Conservation (phyloP, 2,113 vertebrate genomes). For the Myrmecobius fasciatus region DNA sequence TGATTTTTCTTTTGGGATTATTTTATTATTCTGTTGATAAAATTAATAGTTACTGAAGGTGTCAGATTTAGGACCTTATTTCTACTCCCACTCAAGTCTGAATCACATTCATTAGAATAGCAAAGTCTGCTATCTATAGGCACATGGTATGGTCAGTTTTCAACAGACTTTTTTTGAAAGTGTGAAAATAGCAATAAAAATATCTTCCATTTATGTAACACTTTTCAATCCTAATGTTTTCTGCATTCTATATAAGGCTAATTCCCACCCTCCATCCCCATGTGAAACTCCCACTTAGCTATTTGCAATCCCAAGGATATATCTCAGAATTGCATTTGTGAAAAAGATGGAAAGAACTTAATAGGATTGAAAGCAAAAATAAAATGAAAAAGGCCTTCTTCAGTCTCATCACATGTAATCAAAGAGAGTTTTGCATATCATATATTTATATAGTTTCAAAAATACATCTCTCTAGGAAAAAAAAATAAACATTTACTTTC, state of each 20-base stretch:
- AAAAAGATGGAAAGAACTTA: slow-evolving; percentile 51
- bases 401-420: slow-evolving; percentile 25
- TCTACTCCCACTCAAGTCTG: slow-evolving; percentile 46
- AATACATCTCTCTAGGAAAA: background rate
- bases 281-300: slow-evolving; percentile 57
- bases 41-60: slow-evolving; percentile 37
- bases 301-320: slow-evolving; percentile 57
- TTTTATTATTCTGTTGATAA: slow-evolving; percentile 39
- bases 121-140: slow-evolving; percentile 49
- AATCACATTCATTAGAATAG: slow-evolving; percentile 64
- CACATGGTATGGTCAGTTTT: slow-evolving; percentile 46
- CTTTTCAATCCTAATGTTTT: slow-evolving; percentile 65
- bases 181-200: slow-evolving; percentile 55
- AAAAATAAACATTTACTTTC: background rate
- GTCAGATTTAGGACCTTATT: slow-evolving; percentile 33
- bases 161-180: slow-evolving; percentile 37
- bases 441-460: background rate
- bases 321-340: slow-evolving; percentile 67
- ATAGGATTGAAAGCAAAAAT: background rate
- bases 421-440: background rate
- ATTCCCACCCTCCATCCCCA: slow-evolving; percentile 54
- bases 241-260: slow-evolving; percentile 36
- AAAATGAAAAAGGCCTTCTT: slow-evolving; percentile 13
- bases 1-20: slow-evolving; percentile 7
- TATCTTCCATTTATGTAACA: slow-evolving; percentile 44